Percentiles rank a stretch among this genome's conserved stretches.
These are phyloP conservation scores for Prunella strophiata DNA, from an alignment of 2,797 vertebrate species.

Conservation along the genomic window DNA sequence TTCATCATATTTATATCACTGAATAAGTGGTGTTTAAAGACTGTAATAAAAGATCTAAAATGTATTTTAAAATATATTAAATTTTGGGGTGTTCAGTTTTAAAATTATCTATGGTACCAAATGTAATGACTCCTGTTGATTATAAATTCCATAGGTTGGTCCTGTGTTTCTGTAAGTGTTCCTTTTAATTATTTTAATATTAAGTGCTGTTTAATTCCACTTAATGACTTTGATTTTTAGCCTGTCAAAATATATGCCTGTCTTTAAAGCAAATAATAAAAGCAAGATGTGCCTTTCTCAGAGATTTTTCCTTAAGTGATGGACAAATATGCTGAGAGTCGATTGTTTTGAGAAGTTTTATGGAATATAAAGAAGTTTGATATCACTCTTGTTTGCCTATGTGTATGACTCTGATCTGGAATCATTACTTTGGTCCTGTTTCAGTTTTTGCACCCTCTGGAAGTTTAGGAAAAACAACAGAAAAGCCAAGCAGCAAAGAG, in stretches of 20 bases:
- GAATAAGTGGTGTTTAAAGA: slow-evolving; percentile 20
- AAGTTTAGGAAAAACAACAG: slow-evolving; percentile 81
- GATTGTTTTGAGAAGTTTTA: slow-evolving; percentile 2
- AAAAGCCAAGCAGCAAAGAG: slow-evolving; percentile 83
- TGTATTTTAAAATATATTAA: slow-evolving; percentile 43
- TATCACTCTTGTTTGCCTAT: slow-evolving; percentile 39
- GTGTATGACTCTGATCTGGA: slow-evolving; percentile 45
- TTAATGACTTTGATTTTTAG: slow-evolving; percentile 13
- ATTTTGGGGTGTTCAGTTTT: slow-evolving; percentile 10
- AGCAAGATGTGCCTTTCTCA: slow-evolving; percentile 44
- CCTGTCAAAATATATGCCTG: slow-evolving; percentile 20
- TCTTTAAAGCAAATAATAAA: slow-evolving; percentile 56
- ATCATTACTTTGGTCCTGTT: slow-evolving; percentile 66
- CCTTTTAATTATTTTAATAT: neutral
- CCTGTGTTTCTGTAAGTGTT: slow-evolving; percentile 38
- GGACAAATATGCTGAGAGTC: neutral
- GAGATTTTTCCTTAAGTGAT: slow-evolving; percentile 10
- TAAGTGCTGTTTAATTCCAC: slow-evolving; percentile 36
- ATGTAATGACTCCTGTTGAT: neutral
- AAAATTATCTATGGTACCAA: neutral
- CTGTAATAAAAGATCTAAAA: slow-evolving; percentile 38
- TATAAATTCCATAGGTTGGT: neutral
- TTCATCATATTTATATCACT: slow-evolving; percentile 15
- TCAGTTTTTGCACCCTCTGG: slow-evolving; percentile 79
- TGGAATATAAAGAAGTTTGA: neutral